Base-by-base conservation (phyloP, 2,888 invertebrate genomes). In the Malthinus flaveolus region DNA sequence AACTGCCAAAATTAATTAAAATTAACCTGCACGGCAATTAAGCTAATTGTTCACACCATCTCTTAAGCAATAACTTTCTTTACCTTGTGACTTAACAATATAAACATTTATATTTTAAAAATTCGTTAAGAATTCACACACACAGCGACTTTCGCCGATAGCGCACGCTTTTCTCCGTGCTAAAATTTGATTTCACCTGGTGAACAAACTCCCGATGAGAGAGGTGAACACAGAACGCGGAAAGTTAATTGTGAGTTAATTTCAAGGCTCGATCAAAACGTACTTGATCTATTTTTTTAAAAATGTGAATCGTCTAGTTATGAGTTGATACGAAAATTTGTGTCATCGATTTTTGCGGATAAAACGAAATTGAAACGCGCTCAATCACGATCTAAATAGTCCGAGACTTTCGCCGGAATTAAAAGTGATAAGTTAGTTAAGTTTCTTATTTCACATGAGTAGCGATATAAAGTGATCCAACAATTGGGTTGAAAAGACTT, bases 261-360 rank as follows among this genome's bases (percentile, higher is more conserved):
- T 48, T 59, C 69, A 69, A 69, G 68, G 68, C 68, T 67, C 52
- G 13, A 9, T 58, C 52, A 44, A 5, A 54, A 39, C 50, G 67
- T 66, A 65, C 65, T 67, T 68, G 68, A 68, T 67, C 68, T 61
- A 68, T 59, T 64, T 67, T 62, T 56, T 3, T 3, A 23, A 23
- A 23, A 23, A 23, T 23, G 39, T n/a, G 23, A 42, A 42, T 15
- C 39, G 59, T 58, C 62, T 63, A 64, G 61, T 55, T 61, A 37
- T 5, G 12, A 13, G 12, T 3, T 3, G 2, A 37, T 13, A 37
- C 12, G 15, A 6, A 13, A 42, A 42, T 42, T 42, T n/a, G 39
- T 42, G 15, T n/a, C 39, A 23, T 23, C 39, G 39, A 15, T 42
- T 42, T 23, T 23, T 23, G 5, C 23, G 23, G 23, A 23, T 23